A percentile compares a stretch with the other conserved stretches of the same genome.
Conservation (phyloP, 2,888 invertebrate species). For the Monopis laevigella region DNA sequence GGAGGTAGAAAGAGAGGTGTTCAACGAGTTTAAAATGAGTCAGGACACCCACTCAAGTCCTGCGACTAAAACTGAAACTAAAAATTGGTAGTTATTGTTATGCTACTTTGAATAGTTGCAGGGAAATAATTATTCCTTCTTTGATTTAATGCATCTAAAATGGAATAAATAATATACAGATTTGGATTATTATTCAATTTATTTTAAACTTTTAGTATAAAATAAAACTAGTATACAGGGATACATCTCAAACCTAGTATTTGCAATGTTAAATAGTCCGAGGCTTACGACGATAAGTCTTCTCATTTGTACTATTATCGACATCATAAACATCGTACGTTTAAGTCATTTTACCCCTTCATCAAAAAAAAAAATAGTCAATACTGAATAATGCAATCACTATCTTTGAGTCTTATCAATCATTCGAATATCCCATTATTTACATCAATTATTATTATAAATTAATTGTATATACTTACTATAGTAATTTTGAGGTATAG, state of each 20-base stretch:
- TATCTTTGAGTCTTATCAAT: constrained; percentile 49
- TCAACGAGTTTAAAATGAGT: too few relatives aligned
- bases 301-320: constrained; percentile 70
- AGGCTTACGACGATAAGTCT: constrained; percentile 69
- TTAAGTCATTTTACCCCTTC: constrained; percentile 54
- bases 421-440: too few relatives aligned
- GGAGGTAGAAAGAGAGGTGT: too few relatives aligned
- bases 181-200: constrained; percentile 63
- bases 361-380: constrained; percentile 54
- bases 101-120: too few relatives aligned
- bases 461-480: neutral
- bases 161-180: constrained; percentile 8
- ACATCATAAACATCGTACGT: constrained; percentile 64
- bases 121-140: too few relatives aligned
- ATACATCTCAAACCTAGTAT: constrained; percentile 69
- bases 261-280: constrained; percentile 67
- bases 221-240: constrained; percentile 70
- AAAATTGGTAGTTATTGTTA: too few relatives aligned
- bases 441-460: constrained; percentile 1
- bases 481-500: constrained; percentile 65
- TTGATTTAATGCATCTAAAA: too few relatives aligned
- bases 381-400: constrained; percentile 66
- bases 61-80: too few relatives aligned
- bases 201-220: constrained; percentile 69
- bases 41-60: too few relatives aligned